These are phyloP conservation scores for Muraenolepis orangiensis DNA, from an alignment of 2,797 vertebrate genomes.

Conservation along the genomic window DNA sequence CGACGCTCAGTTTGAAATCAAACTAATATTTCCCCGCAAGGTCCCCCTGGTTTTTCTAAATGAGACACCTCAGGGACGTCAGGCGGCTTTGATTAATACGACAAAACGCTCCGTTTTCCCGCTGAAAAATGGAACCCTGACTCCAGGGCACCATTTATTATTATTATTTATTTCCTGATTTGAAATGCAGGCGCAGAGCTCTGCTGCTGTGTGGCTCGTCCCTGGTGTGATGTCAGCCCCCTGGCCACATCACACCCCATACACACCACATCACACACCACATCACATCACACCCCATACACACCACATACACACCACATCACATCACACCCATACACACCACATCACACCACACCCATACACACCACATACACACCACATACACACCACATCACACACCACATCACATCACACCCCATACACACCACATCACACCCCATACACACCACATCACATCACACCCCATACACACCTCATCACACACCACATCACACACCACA, in stretches of 20 bases:
- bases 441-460: too few relatives aligned
- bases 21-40: background rate
- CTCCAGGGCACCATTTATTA: background rate
- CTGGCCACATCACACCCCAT: background rate
- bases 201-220: background rate
- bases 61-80: background rate
- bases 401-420: too few relatives aligned
- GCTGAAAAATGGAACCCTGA: background rate
- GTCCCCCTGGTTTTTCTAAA: background rate
- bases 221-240: background rate
- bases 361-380: too few relatives aligned
- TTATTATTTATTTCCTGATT: background rate
- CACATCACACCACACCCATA: too few relatives aligned
- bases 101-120: background rate
- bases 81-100: background rate
- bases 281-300: too few relatives aligned
- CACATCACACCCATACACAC: too few relatives aligned
- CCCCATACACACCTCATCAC: too few relatives aligned
- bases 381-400: too few relatives aligned
- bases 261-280: too few relatives aligned
- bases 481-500: too few relatives aligned
- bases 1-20: background rate
- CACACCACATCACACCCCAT: too few relatives aligned
- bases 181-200: background rate
- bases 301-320: too few relatives aligned